Base-by-base conservation (phyloP, 1,140 invertebrate species). In the Nasonia vitripennis region DNA sequence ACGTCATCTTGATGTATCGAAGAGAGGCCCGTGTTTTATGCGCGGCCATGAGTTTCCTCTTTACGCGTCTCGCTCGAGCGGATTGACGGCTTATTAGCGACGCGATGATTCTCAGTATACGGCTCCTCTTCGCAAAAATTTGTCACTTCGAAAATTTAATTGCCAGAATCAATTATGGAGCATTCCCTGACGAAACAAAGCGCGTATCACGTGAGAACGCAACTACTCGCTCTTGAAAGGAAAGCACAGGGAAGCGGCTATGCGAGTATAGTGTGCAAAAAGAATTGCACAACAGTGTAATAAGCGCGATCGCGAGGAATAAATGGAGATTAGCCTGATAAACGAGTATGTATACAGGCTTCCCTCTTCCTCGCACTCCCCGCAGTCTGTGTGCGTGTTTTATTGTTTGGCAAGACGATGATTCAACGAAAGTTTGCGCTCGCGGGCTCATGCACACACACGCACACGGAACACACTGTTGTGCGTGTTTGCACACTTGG, bases 391-490 rank as follows among this genome's bases (percentile, higher is more conserved):
- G 6, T n/a, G 14, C 27, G 23, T 10, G 17, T 20, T 34, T 17
- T 48, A 81, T 81, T 81, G 80, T 81, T 81, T 81, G 68, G 10
- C 79, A 81, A 81, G 80, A 17, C 68, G 62, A 71, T 81, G 80
- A 81, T 81, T 81, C 80, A 81, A 81, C 80, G 41, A 51, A 70
- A 81, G 70, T 55, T 81, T 27, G 31, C 4, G n/a, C 62, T 34
- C 17, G 62, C 31, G 62, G 70, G 2, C 70, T 34, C 27, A 71
- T 14, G 20, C 45, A 70, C 34, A 80, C 78, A 27, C 27, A 2
- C 27, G 27, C 27, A 27, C 27, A 27, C 27, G 1, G 27, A 1
- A 27, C 27, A 27, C 27, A 27, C 27, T 27, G 1, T 27, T 27
- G n/a, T 34, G n/a, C 27, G 27, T 7, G 45, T 81, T 81, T 81